Evolutionary conservation across 1,140 invertebrate genomes (phyloP).

Genomic region (Zaprionus lachaisei): DNA sequence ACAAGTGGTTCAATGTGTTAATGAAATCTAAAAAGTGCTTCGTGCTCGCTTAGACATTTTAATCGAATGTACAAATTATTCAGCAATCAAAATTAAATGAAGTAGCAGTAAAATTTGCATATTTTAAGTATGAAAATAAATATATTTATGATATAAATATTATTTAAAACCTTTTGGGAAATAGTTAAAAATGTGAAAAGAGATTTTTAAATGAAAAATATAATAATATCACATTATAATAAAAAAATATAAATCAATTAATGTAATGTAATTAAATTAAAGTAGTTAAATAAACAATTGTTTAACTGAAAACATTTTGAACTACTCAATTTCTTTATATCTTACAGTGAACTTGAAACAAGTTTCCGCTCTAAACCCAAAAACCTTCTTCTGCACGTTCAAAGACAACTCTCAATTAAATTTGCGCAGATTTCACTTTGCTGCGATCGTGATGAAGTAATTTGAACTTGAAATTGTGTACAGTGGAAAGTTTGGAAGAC

Average conservation of each 20-base stretch:
- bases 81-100: neutral
- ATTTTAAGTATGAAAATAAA: neutral
- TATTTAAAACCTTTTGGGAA: neutral
- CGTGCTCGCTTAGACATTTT: neutral
- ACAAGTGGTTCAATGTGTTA: neutral
- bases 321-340: neutral
- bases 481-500: slow-evolving; percentile 22
- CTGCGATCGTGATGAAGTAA: slow-evolving; percentile 43
- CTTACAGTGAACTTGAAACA: neutral
- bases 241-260: neutral
- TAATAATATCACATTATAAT: no score
- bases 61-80: neutral
- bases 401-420: slow-evolving; percentile 27
- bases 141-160: neutral
- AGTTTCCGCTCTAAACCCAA: slow-evolving; percentile 7
- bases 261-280: neutral
- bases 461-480: slow-evolving; percentile 34
- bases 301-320: no score
- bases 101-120: no score
- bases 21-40: neutral
- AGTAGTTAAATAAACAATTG: no score
- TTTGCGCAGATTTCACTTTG: slow-evolving; percentile 38
- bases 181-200: neutral
- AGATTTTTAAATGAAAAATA: neutral
- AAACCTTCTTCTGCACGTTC: slow-evolving; percentile 2